Evolutionary conservation across 2,113 vertebrate genomes (phyloP), one percentile per base, ranked within the genome.

Genomic region (Sigmodon hispidus): DNA sequence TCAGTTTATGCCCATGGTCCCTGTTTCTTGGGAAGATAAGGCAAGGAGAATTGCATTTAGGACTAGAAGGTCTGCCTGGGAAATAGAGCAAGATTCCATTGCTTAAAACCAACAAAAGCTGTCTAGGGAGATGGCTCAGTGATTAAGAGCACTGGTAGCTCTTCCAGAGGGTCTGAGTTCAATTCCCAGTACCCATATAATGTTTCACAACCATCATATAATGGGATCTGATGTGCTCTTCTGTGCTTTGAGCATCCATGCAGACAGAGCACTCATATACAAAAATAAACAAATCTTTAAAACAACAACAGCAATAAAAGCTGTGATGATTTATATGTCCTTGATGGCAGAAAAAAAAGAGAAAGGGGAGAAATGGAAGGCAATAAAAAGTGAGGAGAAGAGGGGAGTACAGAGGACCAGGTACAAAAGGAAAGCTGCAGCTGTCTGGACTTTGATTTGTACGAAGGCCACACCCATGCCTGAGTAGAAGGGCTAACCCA

Each of bases 371-470:
- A 29, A n/a, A 6, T 24, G 21, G 26, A 8, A 43, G 19, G 31
- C 7, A 3, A 9, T 12, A 16, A 36, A 2, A 0, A 48, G 6
- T 0, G 31, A 40, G 12, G 63, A n/a, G 43, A 34, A 73, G 17
- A 21, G 73, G 40, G 86, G 90, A 43, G 77, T 1, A 34, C 9
- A 52, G 43, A 77, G 29, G 45, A 19, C 15, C 31, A 84, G 26
- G 26, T 34, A 34, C 4, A 5, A 52, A 31, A 80, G 77, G 59
- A 92, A 77, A 36, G 5, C 19, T 31, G 3, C 1, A 15, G 45
- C 1, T 12, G 48, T 50, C 57, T 15, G 22, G 29, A 73, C 19
- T 11, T 26, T 7, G 69, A 52, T 22, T 8, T 21, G 50, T 36
- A 48, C 29, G 43, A 1, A 3, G 5, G 19, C 31, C 52, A 50